These are phyloP conservation scores for Etheostoma nigrum DNA, from an alignment of 2,797 vertebrate genomes.

Conservation along the genomic window DNA sequence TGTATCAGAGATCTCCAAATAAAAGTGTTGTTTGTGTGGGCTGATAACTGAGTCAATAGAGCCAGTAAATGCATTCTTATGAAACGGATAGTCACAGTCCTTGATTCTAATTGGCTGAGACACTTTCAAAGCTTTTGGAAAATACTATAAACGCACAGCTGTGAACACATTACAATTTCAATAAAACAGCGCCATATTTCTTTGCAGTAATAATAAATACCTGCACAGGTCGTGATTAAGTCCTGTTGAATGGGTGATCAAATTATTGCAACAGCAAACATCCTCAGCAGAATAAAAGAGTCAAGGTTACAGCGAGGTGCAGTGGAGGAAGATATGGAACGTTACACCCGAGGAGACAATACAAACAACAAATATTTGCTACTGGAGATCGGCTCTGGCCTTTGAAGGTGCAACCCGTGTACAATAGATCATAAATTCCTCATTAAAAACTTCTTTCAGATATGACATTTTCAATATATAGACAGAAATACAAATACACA, in stretches of 20 bases:
- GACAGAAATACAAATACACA: neutral
- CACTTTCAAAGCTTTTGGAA: too few relatives aligned
- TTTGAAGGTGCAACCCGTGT: neutral
- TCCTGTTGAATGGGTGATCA: neutral
- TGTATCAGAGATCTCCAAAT: neutral
- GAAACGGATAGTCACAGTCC: neutral
- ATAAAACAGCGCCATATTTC: too few relatives aligned
- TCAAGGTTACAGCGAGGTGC: neutral
- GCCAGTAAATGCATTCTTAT: slow-evolving; percentile 33
- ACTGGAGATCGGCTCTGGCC: neutral
- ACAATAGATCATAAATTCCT: neutral
- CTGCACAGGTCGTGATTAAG: neutral
- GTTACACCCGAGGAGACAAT: neutral
- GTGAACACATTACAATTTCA: too few relatives aligned
- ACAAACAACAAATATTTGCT: neutral
- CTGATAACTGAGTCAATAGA: slow-evolving; percentile 14
- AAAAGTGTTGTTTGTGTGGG: neutral
- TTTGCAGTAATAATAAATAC: neutral
- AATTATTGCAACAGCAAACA: neutral
- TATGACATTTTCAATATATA: neutral
- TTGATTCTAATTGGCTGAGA: too few relatives aligned
- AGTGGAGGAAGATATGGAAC: neutral
- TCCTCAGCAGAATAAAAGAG: neutral
- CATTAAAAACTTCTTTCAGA: neutral
- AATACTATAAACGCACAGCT: too few relatives aligned